Evolutionary conservation across 2,797 vertebrate species (phyloP), one percentile per base, ranked within the genome.

Genomic region (Anabacerthia variegaticeps): DNA sequence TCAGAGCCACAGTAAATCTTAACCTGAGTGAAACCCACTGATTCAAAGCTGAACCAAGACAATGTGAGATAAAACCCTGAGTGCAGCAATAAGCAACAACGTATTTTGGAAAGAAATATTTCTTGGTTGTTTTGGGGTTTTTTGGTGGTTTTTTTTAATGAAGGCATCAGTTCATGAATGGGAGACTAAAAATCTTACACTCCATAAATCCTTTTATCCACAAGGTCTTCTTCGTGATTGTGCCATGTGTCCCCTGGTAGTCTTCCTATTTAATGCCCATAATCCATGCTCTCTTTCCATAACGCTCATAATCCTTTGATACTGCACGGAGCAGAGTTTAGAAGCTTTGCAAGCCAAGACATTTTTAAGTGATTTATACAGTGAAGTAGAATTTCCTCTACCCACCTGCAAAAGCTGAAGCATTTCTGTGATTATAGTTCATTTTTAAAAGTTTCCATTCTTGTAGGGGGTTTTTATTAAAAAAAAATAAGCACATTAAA

Each of bases 341-440:
- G 54, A 82, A 77, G 62, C 12, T 94, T 92, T 75, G 43, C 48
- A 94, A 89, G 55, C 26, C 76, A 91, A 82, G 55, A n/a, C 8
- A 51, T 93, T 58, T 96, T 92, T 48, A 93, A 92, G 62, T 55
- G 54, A 71, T 83, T 97, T 93, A 92, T 56, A 71, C 34, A 90
- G 44, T 85, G 77, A 96, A 93, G 91, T 20, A 89, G 54, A 93
- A 95, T 96, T 95, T 91, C 82, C 52, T 94, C 90, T 92, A 26
- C 75, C 68, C 76, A 96, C 94, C 93, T 90, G 95, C 85, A 93
- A 83, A 95, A 83, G 39, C 39, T 82, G 67, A 79, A 93, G 34
- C 43, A 63, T 83, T 96, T 94, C 69, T 96, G 34, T 75, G 36
- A 88, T 73, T 75, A 27, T 32, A 77, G 41, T 56, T 72, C 5